Evolutionary conservation across 2,888 invertebrate species (phyloP).

Genomic region (Muscina levida): DNA sequence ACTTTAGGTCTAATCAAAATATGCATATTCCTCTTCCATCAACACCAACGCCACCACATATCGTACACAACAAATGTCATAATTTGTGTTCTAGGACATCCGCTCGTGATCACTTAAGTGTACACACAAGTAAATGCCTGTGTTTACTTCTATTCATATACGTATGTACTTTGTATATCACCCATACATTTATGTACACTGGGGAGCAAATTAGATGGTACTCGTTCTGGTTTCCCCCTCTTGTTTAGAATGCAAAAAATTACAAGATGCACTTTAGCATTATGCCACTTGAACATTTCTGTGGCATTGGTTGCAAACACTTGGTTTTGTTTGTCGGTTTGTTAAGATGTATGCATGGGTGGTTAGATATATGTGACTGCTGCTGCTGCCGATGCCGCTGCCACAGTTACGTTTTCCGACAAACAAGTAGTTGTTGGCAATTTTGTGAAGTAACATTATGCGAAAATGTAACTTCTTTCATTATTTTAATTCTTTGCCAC

Average conservation of each 20-base stretch:
- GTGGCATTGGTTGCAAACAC: slow-evolving; percentile 56
- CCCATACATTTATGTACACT: slow-evolving; percentile 34
- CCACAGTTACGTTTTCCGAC: not conserved
- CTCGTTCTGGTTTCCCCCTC: slow-evolving; percentile 19
- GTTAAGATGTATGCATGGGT: not conserved
- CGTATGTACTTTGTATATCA: slow-evolving; percentile 17
- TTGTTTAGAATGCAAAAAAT: slow-evolving; percentile 22
- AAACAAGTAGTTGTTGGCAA: slow-evolving; percentile 23
- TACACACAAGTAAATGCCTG: not conserved
- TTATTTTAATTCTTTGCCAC: slow-evolving; percentile 18
- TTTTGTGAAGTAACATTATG: slow-evolving; percentile 31
- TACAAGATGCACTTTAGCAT: slow-evolving; percentile 40
- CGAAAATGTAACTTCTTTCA: slow-evolving; percentile 14
- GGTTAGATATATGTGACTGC: not conserved
- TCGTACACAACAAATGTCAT: no score
- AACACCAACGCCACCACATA: no score
- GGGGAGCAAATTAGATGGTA: slow-evolving; percentile 54
- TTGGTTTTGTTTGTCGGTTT: slow-evolving; percentile 21
- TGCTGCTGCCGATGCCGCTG: not conserved
- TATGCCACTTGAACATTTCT: slow-evolving; percentile 51
- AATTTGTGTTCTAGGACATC: no score
- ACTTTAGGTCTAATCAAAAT: no score
- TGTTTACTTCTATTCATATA: not conserved
- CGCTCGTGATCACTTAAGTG: no score
- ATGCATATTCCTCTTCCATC: no score